Base-by-base conservation (phyloP, 2,113 vertebrate species). In the Asarcornis scutulata region DNA sequence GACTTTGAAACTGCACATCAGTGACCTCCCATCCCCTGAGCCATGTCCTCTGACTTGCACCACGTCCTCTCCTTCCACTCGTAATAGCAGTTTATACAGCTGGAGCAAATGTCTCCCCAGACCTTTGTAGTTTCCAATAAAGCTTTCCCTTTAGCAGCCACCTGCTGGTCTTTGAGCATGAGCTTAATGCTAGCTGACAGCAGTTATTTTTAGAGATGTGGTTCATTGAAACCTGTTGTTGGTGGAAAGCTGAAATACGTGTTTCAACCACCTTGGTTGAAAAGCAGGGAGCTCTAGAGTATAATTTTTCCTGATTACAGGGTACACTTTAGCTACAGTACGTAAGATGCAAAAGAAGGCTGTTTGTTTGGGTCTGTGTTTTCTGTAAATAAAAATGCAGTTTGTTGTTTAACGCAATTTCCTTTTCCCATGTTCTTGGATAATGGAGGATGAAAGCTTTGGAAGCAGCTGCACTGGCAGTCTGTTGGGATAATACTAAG, bases 271-370 rank as follows among this genome's bases (percentile, higher is more conserved):
- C 84, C 89, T 91, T 93, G 94, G 93, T 91, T 83, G 85, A 77
- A 94, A 94, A 96, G 72, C 95, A 95, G 86, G 93, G 91, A 81
- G 83, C 93, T 96, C 68, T 46, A 93, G 88, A 95, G 84, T 96
- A 67, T 97, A 96, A 96, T 96, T 97, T 97, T 86, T 92, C 48
- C 79, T 96, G 94, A 96, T 97, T 95, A 93, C 73, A 97, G 93
- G 91, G 86, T 97, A 23, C 12, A 1, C 79, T 86, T 86, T 2
- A 91, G 81, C 86, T 95, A 16, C 74, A 76, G 72, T 60, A 73
- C 3, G 9, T 66, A 83, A 83, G 74, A 63, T 78, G 77, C 79
- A 76, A 85, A 77, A 62, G 83, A 4, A 17, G 82, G 76, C 74
- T 94, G 67, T 89, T 95, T 93, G 94, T 64, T 97, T 93, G 44